Percentiles rank a stretch among this genome's conserved stretches.
These are phyloP conservation scores for Machimus atricapillus DNA, from an alignment of 2,888 invertebrate genomes.

Conservation along the genomic window DNA sequence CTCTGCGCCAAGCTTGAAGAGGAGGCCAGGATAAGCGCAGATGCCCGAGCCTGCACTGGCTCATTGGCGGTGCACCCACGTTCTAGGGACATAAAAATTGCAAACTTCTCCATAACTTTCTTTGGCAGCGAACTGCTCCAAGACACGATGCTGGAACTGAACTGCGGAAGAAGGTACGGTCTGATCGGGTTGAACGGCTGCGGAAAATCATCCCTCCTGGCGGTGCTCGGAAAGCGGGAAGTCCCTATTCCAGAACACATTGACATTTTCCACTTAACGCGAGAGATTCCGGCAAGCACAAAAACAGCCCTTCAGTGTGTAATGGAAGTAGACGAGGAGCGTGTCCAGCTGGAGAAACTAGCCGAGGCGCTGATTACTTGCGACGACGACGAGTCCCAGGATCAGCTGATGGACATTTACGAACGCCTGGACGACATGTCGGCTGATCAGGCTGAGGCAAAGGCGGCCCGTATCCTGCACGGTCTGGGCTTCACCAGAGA, in stretches of 20 bases:
- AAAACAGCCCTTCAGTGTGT: constrained; percentile 96
- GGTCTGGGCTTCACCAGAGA: constrained; percentile 93
- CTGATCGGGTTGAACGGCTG: constrained; percentile 97
- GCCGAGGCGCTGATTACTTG: constrained; percentile 88
- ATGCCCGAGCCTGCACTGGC: constrained; percentile 93
- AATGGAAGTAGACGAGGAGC: constrained; percentile 97
- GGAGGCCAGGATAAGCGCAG: constrained; percentile 91
- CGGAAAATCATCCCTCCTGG: constrained; percentile 94
- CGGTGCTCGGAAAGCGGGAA: constrained; percentile 91
- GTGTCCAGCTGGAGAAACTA: constrained; percentile 86
- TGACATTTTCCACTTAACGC: constrained; percentile 95
- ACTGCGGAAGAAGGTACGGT: constrained; percentile 96
- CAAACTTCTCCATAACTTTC: constrained; percentile 96
- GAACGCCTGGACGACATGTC: constrained; percentile 96
- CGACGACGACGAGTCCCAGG: constrained; percentile 91
- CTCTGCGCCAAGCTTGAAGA: constrained; percentile 86
- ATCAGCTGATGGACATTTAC: constrained; percentile 96
- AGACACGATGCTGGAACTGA: constrained; percentile 95
- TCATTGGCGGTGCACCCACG: constrained; percentile 94
- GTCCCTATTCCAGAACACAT: constrained; percentile 96
- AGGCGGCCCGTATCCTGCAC: constrained; percentile 93
- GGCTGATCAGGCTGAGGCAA: constrained; percentile 92
- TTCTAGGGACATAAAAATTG: constrained; percentile 95
- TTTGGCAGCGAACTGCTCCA: constrained; percentile 95
- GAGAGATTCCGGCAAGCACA: constrained; percentile 98